Conservation (phyloP, 2,113 vertebrate species). For the Silurus glanis region DNA sequence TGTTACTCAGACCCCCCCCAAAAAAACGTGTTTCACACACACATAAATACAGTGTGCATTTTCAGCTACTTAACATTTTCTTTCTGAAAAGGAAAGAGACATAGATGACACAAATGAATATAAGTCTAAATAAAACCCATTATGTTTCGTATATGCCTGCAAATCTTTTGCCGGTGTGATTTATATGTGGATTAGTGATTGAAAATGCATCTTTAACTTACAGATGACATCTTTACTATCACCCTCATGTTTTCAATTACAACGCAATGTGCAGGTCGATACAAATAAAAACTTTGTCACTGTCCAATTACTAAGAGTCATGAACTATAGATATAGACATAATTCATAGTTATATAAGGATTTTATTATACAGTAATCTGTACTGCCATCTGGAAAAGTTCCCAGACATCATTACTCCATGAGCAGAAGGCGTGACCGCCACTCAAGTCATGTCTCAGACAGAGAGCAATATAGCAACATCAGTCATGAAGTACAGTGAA, state of each 20-base stretch:
- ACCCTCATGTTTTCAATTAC: background rate
- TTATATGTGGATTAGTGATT: background rate
- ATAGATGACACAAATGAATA: background rate
- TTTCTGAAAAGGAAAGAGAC: background rate
- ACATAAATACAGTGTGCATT: background rate
- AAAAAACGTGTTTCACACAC: background rate
- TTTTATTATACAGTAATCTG: conserved; percentile 4
- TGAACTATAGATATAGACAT: background rate
- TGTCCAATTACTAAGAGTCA: background rate
- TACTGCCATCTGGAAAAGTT: background rate
- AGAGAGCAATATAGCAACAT: background rate
- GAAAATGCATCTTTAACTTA: background rate
- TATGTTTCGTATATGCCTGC: background rate
- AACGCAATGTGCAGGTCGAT: background rate
- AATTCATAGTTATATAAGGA: background rate
- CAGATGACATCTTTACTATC: background rate
- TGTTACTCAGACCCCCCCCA: background rate
- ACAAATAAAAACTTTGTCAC: background rate
- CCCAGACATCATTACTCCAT: background rate
- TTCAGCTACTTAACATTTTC: background rate
- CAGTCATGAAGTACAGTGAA: background rate
- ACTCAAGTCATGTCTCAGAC: background rate
- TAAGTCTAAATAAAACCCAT: background rate
- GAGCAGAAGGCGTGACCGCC: background rate
- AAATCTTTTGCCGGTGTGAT: background rate